Percentiles rank a stretch among this genome's conserved stretches.
These are phyloP conservation scores for Acleris emargana DNA, from an alignment of 2,888 invertebrate species.

Conservation along the genomic window DNA sequence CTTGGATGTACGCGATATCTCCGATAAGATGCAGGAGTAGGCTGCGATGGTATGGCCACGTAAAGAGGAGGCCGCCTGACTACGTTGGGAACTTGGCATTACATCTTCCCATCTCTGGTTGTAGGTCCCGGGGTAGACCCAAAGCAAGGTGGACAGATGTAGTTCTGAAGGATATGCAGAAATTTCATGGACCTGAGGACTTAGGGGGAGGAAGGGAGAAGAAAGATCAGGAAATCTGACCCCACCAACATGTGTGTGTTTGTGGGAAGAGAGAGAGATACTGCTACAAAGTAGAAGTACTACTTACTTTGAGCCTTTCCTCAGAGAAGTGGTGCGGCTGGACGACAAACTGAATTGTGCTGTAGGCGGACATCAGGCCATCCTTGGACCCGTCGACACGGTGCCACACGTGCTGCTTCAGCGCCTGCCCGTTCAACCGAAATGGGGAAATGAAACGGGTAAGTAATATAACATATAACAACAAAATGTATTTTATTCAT, in stretches of 20 bases:
- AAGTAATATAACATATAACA: background rate
- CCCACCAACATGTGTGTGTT: too few species aligned
- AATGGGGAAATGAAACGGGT: background rate
- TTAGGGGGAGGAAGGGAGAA: background rate
- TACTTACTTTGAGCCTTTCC: slow-evolving; percentile 70
- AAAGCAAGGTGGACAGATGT: background rate
- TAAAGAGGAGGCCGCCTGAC: background rate
- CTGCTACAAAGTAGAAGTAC: too few species aligned
- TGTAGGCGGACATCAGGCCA: slow-evolving; percentile 71
- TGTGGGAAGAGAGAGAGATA: too few species aligned
- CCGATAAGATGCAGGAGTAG: background rate
- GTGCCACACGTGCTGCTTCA: slow-evolving; percentile 71
- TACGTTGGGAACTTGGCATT: background rate
- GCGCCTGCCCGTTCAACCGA: slow-evolving; percentile 54
- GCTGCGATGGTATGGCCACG: background rate
- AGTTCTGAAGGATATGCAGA: background rate
- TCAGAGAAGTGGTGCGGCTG: slow-evolving; percentile 73
- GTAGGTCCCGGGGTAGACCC: background rate
- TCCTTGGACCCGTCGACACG: slow-evolving; percentile 68
- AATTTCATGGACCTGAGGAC: background rate
- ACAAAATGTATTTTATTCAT: too few species aligned
- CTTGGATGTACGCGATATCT: too few species aligned
- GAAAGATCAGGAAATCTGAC: background rate
- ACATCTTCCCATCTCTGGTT: background rate
- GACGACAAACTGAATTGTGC: slow-evolving; percentile 73